Evolutionary conservation across 2,888 invertebrate species (phyloP).

Genomic region (Sussaba pulchella): DNA sequence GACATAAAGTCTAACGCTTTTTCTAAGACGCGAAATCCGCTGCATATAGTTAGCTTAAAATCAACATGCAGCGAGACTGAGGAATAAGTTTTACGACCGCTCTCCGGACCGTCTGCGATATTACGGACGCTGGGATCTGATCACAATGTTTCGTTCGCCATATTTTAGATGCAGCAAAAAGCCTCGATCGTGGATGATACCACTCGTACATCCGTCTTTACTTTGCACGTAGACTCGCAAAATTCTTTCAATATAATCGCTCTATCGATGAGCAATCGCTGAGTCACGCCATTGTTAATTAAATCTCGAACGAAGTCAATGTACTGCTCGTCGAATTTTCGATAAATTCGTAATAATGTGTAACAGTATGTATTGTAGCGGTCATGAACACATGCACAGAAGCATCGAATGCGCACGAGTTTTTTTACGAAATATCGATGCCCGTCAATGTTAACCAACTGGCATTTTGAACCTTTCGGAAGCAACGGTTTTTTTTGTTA

Average conservation of each 20-base stretch:
- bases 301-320: slow-evolving; percentile 1
- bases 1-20: no score
- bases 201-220: not conserved
- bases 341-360: not conserved
- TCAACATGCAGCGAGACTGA: no score
- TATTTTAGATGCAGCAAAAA: not conserved
- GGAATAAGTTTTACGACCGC: no score
- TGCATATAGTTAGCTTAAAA: no score
- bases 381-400: slow-evolving; percentile 1
- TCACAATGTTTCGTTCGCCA: not conserved
- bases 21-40: no score
- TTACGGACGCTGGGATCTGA: no score
- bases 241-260: not conserved
- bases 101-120: no score
- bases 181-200: not conserved
- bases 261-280: slow-evolving; percentile 2
- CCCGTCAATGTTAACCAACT: not conserved
- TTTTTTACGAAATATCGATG: not conserved
- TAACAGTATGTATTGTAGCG: not conserved
- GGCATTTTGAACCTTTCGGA: slow-evolving; percentile 8
- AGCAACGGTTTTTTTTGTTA: not conserved
- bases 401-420: not conserved
- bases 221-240: not conserved
- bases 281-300: not conserved
- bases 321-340: slow-evolving; percentile 4